These are phyloP conservation scores for Parus major DNA, from an alignment of 2,113 vertebrate species.

Conservation along the genomic window DNA sequence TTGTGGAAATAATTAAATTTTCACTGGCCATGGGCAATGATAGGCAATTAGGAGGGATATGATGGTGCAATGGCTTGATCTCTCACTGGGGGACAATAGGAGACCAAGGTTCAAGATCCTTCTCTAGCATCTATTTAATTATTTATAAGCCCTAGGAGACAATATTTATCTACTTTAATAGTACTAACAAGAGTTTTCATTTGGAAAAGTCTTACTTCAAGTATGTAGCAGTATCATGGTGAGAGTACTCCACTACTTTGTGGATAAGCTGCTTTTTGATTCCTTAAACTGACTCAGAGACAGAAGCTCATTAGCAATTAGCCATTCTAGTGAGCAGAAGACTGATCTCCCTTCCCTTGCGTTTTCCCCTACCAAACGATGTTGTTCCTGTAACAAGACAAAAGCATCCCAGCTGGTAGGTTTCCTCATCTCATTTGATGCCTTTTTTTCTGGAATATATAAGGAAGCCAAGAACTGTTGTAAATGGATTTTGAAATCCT, in stretches of 20 bases:
- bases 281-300: background rate
- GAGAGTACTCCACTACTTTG: background rate
- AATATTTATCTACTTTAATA: background rate
- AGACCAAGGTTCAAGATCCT: background rate
- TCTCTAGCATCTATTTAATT: background rate
- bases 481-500: background rate
- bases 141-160: background rate
- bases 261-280: background rate
- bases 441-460: background rate
- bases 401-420: fast-evolving
- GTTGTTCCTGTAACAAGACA: background rate
- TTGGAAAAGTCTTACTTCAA: background rate
- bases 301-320: background rate
- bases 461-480: background rate
- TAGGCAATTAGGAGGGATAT: background rate
- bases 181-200: background rate
- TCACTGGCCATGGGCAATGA: background rate
- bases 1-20: background rate
- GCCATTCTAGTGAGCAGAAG: background rate
- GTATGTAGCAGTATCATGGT: background rate
- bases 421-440: background rate
- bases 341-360: background rate
- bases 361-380: background rate
- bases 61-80: background rate
- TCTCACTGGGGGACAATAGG: background rate